A percentile compares a stretch with the other conserved stretches of the same genome.
phyloP scores from a whole-genome alignment of 2,113 vertebrate genomes.

The Myotis yumanensis region DNA sequence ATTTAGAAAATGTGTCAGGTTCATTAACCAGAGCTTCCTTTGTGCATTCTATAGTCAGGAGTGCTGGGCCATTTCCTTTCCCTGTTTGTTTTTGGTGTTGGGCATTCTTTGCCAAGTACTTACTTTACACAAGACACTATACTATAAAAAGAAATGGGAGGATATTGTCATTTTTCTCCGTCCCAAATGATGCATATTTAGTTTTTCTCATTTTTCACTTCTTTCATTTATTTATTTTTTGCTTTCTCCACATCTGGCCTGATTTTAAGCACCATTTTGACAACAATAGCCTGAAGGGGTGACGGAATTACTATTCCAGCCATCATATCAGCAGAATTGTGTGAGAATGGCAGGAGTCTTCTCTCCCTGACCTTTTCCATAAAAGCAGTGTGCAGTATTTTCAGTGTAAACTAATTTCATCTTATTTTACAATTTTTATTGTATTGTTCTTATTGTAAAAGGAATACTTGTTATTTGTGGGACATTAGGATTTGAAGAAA shows the following conservation, averaged over 20 bases:
- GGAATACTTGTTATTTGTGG: neutral
- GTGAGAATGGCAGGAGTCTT: neutral
- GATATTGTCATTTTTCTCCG: neutral
- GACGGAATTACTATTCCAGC: neutral
- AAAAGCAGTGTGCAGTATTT: neutral
- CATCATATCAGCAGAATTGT: neutral
- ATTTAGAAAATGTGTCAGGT: constrained; percentile 3
- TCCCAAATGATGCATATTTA: neutral
- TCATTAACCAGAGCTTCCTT: neutral
- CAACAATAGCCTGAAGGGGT: neutral
- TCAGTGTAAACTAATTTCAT: neutral
- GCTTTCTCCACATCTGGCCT: neutral
- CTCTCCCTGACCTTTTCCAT: neutral
- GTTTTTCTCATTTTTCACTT: constrained; percentile 11
- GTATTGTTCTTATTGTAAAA: constrained; percentile 7
- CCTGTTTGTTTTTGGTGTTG: neutral
- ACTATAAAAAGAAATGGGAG: neutral
- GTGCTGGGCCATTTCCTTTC: neutral
- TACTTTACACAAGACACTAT: neutral
- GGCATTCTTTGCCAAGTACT: neutral
- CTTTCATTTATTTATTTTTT: neutral
- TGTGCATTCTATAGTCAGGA: constrained; percentile 29
- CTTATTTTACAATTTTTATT: constrained; percentile 19
- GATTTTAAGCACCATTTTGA: constrained; percentile 42
- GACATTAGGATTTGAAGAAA: constrained; percentile 3